Conservation (phyloP, 2,797 vertebrate genomes). For the Carcharodon carcharias region DNA sequence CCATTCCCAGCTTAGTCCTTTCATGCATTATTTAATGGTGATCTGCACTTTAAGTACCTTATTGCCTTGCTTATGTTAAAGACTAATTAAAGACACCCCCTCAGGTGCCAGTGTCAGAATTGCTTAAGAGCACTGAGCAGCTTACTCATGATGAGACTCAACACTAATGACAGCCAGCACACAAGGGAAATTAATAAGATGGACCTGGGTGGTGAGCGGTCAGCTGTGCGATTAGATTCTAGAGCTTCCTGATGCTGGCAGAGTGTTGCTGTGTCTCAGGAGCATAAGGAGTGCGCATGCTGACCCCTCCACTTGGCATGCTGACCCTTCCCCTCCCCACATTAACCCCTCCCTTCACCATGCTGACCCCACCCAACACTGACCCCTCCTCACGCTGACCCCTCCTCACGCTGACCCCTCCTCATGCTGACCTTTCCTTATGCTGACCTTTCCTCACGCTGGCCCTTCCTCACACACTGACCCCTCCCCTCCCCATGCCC, state of each 20-base stretch:
- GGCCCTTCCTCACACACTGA: too few species aligned
- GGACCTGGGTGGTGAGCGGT: background rate
- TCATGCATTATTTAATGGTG: conserved; percentile 25
- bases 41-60: background rate
- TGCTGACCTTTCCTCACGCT: too few species aligned
- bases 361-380: background rate
- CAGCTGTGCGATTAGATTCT: background rate
- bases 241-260: background rate
- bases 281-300: background rate
- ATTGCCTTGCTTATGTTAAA: background rate
- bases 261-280: background rate
- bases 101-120: background rate
- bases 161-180: background rate
- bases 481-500: too few species aligned
- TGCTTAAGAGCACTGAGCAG: background rate
- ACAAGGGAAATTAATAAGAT: background rate
- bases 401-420: too few species aligned
- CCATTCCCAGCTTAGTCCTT: background rate
- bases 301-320: background rate
- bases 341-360: background rate
- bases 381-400: background rate
- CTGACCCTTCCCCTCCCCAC: background rate
- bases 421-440: too few species aligned
- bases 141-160: background rate
- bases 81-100: conserved; percentile 17